Percentiles rank a stretch among this genome's conserved stretches.
phyloP scores from a whole-genome alignment of 2,888 invertebrate genomes.

The Allacma fusca region DNA sequence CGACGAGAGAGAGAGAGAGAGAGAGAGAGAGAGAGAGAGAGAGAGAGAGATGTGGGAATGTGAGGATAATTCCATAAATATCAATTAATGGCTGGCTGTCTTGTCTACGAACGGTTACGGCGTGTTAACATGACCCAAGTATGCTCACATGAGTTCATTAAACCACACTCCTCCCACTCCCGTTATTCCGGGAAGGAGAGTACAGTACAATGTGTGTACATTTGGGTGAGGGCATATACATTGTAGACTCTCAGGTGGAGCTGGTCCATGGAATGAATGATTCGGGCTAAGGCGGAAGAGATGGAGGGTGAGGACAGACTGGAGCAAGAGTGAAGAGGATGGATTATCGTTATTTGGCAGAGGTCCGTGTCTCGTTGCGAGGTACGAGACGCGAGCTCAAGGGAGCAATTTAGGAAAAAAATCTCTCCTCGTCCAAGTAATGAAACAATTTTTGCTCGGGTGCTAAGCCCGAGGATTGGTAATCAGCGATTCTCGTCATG shows the following conservation, averaged over 20 bases:
- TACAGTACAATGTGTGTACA: neutral
- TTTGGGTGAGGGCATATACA: neutral
- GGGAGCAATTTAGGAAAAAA: slow-evolving; percentile 56
- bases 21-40: neutral
- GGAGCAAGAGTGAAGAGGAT: slow-evolving; percentile 18
- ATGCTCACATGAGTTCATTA: slow-evolving; percentile 28
- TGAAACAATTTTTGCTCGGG: slow-evolving; percentile 59
- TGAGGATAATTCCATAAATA: slow-evolving; percentile 57
- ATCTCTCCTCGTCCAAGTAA: slow-evolving; percentile 51
- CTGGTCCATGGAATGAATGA: neutral
- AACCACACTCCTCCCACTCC: neutral
- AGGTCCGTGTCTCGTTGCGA: neutral
- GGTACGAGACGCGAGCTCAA: neutral
- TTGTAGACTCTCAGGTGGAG: slow-evolving; percentile 22
- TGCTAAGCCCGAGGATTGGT: slow-evolving; percentile 55
- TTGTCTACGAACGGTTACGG: slow-evolving; percentile 37
- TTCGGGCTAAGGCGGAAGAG: neutral
- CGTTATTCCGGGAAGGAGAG: neutral
- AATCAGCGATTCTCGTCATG: slow-evolving; percentile 55
- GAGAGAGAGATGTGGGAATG: neutral
- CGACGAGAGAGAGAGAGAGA: neutral
- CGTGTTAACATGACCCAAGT: neutral
- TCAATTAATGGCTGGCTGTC: slow-evolving; percentile 53
- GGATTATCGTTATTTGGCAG: neutral
- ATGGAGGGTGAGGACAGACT: slow-evolving; percentile 1